Evolutionary conservation across 2,888 invertebrate species (phyloP).

Genomic region (Thumatha senex): DNA sequence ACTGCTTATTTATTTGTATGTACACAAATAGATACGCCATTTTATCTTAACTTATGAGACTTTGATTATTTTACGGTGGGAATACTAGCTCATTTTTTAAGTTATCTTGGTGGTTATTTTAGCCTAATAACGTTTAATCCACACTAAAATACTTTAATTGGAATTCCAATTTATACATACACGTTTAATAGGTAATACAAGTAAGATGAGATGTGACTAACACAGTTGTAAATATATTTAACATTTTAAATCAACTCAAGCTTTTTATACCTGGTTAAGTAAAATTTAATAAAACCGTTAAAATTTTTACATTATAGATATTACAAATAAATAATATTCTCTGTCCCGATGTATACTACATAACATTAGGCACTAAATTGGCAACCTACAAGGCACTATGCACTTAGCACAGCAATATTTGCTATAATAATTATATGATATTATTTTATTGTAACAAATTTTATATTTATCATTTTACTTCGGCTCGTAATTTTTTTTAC

Average conservation of each 20-base stretch:
- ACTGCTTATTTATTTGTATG: constrained; percentile 56
- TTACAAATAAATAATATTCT: constrained; percentile 48
- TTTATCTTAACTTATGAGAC: constrained; percentile 62
- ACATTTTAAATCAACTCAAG: constrained; percentile 20
- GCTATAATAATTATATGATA: constrained; percentile 60
- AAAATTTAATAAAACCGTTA: constrained; percentile 15
- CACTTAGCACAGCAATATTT: constrained; percentile 81
- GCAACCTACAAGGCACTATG: constrained; percentile 85
- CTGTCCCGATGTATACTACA: constrained; percentile 54
- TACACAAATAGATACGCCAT: constrained; percentile 58
- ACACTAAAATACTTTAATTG: constrained; percentile 29
- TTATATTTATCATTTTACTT: constrained; percentile 43
- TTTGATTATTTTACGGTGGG: constrained; percentile 79
- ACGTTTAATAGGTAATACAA: constrained; percentile 1
- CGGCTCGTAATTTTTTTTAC: constrained; percentile 35
- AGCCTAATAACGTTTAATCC: constrained; percentile 54
- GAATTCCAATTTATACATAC: constrained; percentile 19
- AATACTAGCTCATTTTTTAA: constrained; percentile 68
- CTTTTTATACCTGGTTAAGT: constrained; percentile 18
- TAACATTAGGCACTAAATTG: constrained; percentile 84
- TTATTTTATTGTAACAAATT: constrained; percentile 54
- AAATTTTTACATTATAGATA: constrained; percentile 20
- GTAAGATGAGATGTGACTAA: constrained; percentile 7
- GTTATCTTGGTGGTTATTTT: constrained; percentile 72
- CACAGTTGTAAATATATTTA: constrained; percentile 9